Percentiles rank a stretch among this genome's conserved stretches.
Conservation (phyloP, 1,140 invertebrate genomes). For the Drosophila bocki region DNA sequence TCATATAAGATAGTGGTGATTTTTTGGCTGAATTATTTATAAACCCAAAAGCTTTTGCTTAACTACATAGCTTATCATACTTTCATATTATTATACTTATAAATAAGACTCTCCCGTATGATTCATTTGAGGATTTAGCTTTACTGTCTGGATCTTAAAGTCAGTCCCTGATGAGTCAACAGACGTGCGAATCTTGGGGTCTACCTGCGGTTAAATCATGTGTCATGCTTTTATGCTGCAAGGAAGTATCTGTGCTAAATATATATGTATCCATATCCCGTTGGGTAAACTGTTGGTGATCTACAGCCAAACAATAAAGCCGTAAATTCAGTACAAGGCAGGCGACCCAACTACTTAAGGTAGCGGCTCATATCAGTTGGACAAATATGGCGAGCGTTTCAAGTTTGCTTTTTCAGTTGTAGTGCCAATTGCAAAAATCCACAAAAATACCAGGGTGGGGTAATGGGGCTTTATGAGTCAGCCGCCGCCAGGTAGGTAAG, state of each 20-base stretch:
- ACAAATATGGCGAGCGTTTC: constrained; percentile 25
- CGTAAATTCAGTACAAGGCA: constrained; percentile 17
- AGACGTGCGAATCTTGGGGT: constrained; percentile 7
- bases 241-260: constrained; percentile 7
- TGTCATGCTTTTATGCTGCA: constrained; percentile 37
- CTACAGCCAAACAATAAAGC: constrained; percentile 4
- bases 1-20: background rate
- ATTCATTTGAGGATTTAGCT: constrained; percentile 15
- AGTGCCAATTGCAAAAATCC: constrained; percentile 53
- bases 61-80: background rate
- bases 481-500: background rate
- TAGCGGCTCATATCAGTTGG: constrained; percentile 20
- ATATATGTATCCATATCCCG: background rate
- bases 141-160: constrained; percentile 16
- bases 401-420: constrained; percentile 17
- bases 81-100: background rate
- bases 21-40: background rate
- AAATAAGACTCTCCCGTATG: background rate
- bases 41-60: background rate
- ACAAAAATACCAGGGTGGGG: constrained; percentile 27
- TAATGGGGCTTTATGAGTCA: constrained; percentile 23
- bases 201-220: constrained; percentile 24
- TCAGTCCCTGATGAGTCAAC: constrained; percentile 27
- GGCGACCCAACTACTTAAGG: constrained; percentile 2
- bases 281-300: constrained; percentile 1